Evolutionary conservation across 2,797 vertebrate species (phyloP), one percentile per base, ranked within the genome.

Genomic region (Synanceia verrucosa): DNA sequence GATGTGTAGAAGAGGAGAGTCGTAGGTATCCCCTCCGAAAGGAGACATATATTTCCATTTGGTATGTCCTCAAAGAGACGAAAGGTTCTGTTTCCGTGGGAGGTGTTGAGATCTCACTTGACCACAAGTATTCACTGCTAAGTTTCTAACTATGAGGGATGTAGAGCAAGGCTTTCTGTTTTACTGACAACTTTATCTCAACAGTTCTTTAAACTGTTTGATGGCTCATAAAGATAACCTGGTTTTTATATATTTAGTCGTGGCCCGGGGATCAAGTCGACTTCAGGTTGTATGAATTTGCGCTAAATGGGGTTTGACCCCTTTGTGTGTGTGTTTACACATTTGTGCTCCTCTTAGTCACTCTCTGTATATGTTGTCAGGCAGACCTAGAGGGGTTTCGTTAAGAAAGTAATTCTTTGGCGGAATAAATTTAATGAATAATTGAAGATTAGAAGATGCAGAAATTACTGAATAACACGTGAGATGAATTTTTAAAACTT

Each of bases 21-120:
- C 16, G 10, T 66, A 89, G 75, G 88, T 90, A 89, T 78, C 75
- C 10, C 48, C 33, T 72, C 67, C 18, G 1, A 28, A 26, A 26
- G 50, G 21, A 59, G 21, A 60, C 1, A 19, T 58, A 46, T 76
- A 4, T 70, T 60, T 64, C n/a, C 1, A 5, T 76, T 53, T 19
- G 19, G 36, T 14, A 1, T 58, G 59, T 8, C n/a, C 41, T 70
- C 21, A 13, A 67, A n/a, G 16, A 81, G 36, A 53, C 3, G 24
- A 62, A 64, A 67, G 58, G 51, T 72, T 51, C 18, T 33, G 46
- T 61, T 67, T 66, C 26, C 64, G 44, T 48, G 37, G 62, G 63
- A 78, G 28, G 52, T 64, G 77, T 63, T 81, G 73, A 47, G n/a
- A 44, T 65, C 44, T 39, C 59, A 62, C 21, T 71, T 44, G 47